Evolutionary conservation across 2,113 vertebrate genomes (phyloP).

Genomic region (Castor canadensis): DNA sequence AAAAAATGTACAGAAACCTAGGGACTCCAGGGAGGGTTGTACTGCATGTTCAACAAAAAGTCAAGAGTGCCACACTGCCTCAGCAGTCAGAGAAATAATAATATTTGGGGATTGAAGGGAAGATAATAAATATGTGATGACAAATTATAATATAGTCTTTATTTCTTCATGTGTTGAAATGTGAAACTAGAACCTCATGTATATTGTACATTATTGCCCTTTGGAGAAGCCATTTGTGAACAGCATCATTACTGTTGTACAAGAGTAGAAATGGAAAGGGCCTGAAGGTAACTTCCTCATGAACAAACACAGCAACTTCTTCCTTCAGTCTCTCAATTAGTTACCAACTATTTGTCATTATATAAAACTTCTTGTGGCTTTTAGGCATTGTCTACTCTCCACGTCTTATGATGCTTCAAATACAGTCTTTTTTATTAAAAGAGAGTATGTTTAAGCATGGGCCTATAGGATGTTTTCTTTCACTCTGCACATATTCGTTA

Average conservation of each 20-base stretch:
- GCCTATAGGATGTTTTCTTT: background rate
- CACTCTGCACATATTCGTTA: slow-evolving; percentile 5
- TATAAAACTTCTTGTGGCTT: background rate
- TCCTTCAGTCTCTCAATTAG: background rate
- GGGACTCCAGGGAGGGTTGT: background rate
- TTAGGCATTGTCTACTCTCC: background rate
- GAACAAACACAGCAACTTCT: slow-evolving; percentile 2
- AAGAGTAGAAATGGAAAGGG: slow-evolving; percentile 16
- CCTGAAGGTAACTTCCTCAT: background rate
- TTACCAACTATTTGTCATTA: slow-evolving; percentile 17
- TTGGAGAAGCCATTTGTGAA: background rate
- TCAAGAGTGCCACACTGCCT: background rate
- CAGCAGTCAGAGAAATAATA: background rate
- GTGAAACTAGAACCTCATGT: slow-evolving; percentile 33
- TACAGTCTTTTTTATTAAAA: background rate
- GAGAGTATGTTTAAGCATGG: background rate
- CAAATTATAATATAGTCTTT: slow-evolving; percentile 10
- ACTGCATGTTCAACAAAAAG: background rate
- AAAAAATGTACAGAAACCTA: slow-evolving; percentile 24
- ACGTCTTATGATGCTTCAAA: slow-evolving; percentile 37
- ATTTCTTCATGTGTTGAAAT: slow-evolving; percentile 51
- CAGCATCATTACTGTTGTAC: background rate
- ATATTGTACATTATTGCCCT: background rate
- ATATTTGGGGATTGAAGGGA: background rate
- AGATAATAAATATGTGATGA: slow-evolving; percentile 21